Evolutionary conservation across 2,888 invertebrate species (phyloP).

Genomic region (Ochropleura plecta): DNA sequence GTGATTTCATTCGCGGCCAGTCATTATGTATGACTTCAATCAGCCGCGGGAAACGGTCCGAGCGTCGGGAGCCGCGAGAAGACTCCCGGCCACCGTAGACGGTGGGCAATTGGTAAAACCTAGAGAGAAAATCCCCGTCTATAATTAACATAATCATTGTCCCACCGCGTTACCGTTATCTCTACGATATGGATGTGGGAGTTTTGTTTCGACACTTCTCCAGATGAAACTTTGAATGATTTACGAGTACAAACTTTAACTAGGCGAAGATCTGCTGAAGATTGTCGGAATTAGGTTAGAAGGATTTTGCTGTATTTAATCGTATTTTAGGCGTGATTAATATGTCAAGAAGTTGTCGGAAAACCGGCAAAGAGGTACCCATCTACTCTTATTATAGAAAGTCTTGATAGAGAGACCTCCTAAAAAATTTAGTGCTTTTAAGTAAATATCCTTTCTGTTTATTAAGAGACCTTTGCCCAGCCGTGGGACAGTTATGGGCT

Average conservation of each 20-base stretch:
- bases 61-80: no score
- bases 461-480: no score
- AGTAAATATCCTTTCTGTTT: no score
- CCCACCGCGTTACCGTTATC: slow-evolving; percentile 53
- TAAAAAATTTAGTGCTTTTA: no score
- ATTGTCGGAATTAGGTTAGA: slow-evolving; percentile 25
- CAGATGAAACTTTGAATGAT: slow-evolving; percentile 76
- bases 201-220: slow-evolving; percentile 77
- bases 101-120: no score
- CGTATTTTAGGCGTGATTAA: not conserved
- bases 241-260: slow-evolving; percentile 66
- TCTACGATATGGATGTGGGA: slow-evolving; percentile 59
- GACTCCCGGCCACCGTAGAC: no score
- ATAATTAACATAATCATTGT: slow-evolving; percentile 65
- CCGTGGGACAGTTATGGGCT: no score
- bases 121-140: slow-evolving; percentile 36
- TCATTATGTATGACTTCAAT: no score
- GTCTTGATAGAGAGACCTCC: not conserved
- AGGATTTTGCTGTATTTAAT: slow-evolving; percentile 21
- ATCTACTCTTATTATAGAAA: not conserved
- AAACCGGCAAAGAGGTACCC: not conserved
- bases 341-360: not conserved
- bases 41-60: no score
- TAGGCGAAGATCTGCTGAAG: slow-evolving; percentile 47
- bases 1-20: no score